phyloP scores from a whole-genome alignment of 2,113 vertebrate species.

The Python bivittatus region DNA sequence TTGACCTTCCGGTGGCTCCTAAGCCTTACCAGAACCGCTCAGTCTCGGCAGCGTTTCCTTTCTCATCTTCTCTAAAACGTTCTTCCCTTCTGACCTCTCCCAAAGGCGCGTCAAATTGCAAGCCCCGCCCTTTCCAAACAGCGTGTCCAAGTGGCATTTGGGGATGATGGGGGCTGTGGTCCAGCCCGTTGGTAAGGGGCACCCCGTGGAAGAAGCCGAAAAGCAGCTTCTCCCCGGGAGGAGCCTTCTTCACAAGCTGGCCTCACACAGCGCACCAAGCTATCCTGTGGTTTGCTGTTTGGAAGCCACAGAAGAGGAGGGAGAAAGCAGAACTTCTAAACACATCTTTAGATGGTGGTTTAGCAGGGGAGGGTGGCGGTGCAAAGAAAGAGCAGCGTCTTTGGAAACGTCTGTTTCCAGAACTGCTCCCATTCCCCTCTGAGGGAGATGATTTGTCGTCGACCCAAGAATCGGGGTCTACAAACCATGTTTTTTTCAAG shows the following conservation, averaged over 20 bases:
- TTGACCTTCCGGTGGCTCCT: too few relatives aligned
- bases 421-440: slow-evolving; percentile 63
- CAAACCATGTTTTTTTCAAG: not conserved
- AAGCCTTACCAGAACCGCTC: too few relatives aligned
- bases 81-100: not conserved
- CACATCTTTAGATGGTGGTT: slow-evolving; percentile 69
- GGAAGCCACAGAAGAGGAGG: slow-evolving; percentile 18
- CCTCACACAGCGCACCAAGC: not conserved
- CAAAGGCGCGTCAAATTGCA: not conserved
- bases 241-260: not conserved
- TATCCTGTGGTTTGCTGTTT: not conserved
- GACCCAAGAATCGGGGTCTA: not conserved
- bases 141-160: not conserved
- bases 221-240: too few relatives aligned
- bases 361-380: slow-evolving; percentile 41
- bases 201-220: not conserved
- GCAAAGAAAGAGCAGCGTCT: slow-evolving; percentile 56
- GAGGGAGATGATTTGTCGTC: slow-evolving; percentile 12
- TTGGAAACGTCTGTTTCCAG: slow-evolving; percentile 65
- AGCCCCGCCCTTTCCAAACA: not conserved
- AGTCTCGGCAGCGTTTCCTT: too few relatives aligned
- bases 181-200: not conserved
- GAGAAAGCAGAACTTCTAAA: slow-evolving; percentile 68
- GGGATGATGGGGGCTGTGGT: too few relatives aligned
- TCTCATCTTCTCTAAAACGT: not conserved